Evolutionary conservation across 2,888 invertebrate species (phyloP), one percentile per base, ranked within the genome.

Genomic region (Ditylenchus weischeri): DNA sequence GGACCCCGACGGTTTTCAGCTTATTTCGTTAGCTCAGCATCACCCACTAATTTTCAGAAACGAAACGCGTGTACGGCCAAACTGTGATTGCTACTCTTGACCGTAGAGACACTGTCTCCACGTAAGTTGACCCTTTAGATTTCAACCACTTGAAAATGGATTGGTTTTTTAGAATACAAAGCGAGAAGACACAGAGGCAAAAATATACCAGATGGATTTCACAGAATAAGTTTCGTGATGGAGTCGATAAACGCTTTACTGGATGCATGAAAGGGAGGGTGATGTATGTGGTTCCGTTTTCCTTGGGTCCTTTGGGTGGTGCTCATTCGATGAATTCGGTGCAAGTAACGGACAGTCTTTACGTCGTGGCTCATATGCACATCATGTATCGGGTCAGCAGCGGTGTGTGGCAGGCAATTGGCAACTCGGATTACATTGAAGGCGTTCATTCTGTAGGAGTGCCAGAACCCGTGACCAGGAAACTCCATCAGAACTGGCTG

Each of bases 241-340:
- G 90, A 0, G 88, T 94, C 4, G 89, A 90, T 63, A 73, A 76
- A 23, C 87, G 93, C 59, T n/a, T n/a, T n/a, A n/a, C n/a, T n/a
- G n/a, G n/a, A n/a, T n/a, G n/a, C n/a, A 78, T 78, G 78, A 62
- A 61, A 7, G 78, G 85, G 81, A 90, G 94, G 69, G 95, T 93
- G 0, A 94, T 96, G 94, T 96, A 93, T 85, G 90, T 96, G 72
- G 90, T 96, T 64, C 95, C 96, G n/a, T 23, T 96, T 93, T 87
- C 92, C 72, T 96, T 98, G 96, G 96, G 96, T 3, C 95, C 96
- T 0, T 88, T 96, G 10, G 91, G 92, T 0, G 93, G 93, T 0
- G 90, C 92, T 0, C 86, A 95, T 5, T 91, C 94, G 19, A 95
- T 95, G 86, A 91, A 94, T 80, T 95, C 94, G 29, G 89, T 96